These are phyloP conservation scores for Thymallus thymallus DNA, from an alignment of 2,113 vertebrate species.

Conservation along the genomic window DNA sequence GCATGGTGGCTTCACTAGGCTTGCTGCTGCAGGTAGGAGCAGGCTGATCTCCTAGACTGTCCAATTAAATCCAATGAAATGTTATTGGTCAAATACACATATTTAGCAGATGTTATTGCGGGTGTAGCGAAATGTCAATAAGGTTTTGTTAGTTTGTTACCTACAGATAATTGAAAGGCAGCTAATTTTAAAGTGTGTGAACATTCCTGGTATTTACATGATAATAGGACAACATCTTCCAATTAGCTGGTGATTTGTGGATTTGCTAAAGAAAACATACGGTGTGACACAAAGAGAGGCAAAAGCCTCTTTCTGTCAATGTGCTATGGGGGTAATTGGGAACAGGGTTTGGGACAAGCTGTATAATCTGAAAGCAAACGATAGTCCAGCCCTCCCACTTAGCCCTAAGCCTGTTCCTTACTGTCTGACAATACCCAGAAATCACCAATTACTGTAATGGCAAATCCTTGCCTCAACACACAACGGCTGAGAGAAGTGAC, in stretches of 20 bases:
- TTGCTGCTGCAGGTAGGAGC: slow-evolving; percentile 4
- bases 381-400: slow-evolving; percentile 38
- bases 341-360: slow-evolving; percentile 36
- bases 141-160: slow-evolving; percentile 31
- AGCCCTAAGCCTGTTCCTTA: slow-evolving; percentile 45
- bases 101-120: too few species aligned
- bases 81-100: too few species aligned
- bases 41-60: not conserved
- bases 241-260: slow-evolving; percentile 68
- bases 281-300: slow-evolving; percentile 60
- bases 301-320: slow-evolving; percentile 55
- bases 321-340: slow-evolving; percentile 59
- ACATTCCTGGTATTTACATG: slow-evolving; percentile 59
- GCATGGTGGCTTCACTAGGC: not conserved
- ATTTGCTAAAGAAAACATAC: slow-evolving; percentile 55
- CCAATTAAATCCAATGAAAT: too few species aligned
- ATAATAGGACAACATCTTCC: slow-evolving; percentile 57
- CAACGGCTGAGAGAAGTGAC: slow-evolving; percentile 47
- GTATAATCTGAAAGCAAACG: slow-evolving; percentile 49
- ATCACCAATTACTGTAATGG: slow-evolving; percentile 70
- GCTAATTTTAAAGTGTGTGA: slow-evolving; percentile 51
- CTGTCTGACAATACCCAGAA: slow-evolving; percentile 39
- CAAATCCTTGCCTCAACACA: slow-evolving; percentile 44
- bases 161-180: slow-evolving; percentile 30
- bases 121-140: too few species aligned